Evolutionary conservation across 2,797 vertebrate genomes (phyloP).

Genomic region (Amniataba percoides): DNA sequence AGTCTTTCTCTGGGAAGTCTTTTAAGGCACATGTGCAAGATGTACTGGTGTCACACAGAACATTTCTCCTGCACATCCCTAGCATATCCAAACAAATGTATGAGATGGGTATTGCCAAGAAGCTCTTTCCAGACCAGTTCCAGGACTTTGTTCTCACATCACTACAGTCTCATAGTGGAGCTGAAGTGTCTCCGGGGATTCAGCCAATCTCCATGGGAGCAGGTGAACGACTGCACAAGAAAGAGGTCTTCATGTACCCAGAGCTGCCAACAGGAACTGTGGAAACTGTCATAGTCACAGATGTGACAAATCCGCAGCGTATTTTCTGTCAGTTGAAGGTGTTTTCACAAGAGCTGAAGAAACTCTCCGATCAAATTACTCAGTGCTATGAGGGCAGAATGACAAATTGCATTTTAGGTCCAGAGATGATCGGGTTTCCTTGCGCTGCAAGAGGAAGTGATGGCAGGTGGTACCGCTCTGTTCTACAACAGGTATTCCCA

Average conservation of each 20-base stretch:
- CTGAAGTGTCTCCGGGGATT: conserved; percentile 27
- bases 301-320: conserved; percentile 88
- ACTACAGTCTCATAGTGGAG: conserved; percentile 56
- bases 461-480: conserved; percentile 90
- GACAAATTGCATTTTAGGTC: conserved; percentile 62
- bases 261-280: conserved; percentile 88
- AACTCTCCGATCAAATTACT: conserved; percentile 88
- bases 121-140: conserved; percentile 77
- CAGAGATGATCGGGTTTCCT: conserved; percentile 87
- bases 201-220: conserved; percentile 22
- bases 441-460: conserved; percentile 91
- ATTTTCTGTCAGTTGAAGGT: conserved; percentile 94
- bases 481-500: conserved; percentile 84
- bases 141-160: conserved; percentile 78
- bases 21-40: conserved; percentile 88
- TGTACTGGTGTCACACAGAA: conserved; percentile 83
- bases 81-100: conserved; percentile 87
- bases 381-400: conserved; percentile 76
- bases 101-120: conserved; percentile 89
- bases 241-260: conserved; percentile 88
- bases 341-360: conserved; percentile 89
- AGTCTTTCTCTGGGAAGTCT: conserved; percentile 84
- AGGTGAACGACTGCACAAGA: conserved; percentile 55
- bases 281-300: conserved; percentile 90
- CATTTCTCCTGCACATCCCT: conserved; percentile 89